These are phyloP conservation scores for Oreochromis spilurus DNA, from an alignment of 2,113 vertebrate species.

Conservation along the genomic window DNA sequence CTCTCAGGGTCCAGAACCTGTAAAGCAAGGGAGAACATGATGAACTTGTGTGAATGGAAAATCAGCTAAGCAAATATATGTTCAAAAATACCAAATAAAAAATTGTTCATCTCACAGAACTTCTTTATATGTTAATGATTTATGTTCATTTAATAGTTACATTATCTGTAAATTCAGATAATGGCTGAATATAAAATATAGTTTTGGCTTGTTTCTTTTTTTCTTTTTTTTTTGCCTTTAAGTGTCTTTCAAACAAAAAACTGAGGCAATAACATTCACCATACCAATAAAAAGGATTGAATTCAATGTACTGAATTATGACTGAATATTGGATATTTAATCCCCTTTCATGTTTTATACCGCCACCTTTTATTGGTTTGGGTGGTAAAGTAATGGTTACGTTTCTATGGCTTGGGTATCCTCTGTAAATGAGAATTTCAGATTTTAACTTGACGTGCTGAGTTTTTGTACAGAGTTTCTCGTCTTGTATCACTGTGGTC, in stretches of 20 bases:
- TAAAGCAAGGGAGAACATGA: background rate
- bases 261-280: accelerated
- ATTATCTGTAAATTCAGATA: background rate
- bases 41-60: accelerated
- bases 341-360: background rate
- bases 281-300: background rate
- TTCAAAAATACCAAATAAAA: background rate
- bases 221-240: accelerated
- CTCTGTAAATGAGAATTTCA: background rate
- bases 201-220: background rate
- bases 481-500: accelerated
- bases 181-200: background rate
- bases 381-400: accelerated
- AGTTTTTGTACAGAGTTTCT: background rate
- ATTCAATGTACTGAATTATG: background rate
- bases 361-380: background rate
- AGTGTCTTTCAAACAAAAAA: accelerated
- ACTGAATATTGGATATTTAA: background rate
- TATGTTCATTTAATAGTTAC: background rate
- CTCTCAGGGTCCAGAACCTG: background rate
- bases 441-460: background rate
- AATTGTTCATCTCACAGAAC: background rate
- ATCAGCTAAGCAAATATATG: background rate
- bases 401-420: background rate
- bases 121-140: background rate